Evolutionary conservation across 2,113 vertebrate genomes (phyloP).

Genomic region (Nymphicus hollandicus): DNA sequence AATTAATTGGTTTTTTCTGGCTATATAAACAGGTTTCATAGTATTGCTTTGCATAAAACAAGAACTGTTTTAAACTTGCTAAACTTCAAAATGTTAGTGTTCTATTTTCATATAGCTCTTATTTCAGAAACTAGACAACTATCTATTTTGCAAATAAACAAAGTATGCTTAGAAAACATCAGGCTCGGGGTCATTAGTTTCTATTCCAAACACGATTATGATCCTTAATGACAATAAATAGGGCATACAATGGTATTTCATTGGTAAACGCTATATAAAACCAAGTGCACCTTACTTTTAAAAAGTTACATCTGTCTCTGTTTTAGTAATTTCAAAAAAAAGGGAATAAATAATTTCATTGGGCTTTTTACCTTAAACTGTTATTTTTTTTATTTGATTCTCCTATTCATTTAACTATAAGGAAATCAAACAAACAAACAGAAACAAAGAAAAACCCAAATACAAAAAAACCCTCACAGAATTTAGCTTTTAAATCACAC

Average conservation of each 20-base stretch:
- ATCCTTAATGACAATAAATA: background rate
- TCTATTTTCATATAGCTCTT: background rate
- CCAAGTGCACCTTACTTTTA: background rate
- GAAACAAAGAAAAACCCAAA: background rate
- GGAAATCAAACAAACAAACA: background rate
- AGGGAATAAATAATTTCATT: background rate
- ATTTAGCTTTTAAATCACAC: slow-evolving; percentile 3
- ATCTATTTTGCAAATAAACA: background rate
- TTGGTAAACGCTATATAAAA: background rate
- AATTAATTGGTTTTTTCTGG: background rate
- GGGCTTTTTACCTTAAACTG: background rate
- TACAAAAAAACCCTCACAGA: background rate
- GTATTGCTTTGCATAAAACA: background rate
- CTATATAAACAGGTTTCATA: background rate
- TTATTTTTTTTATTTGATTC: slow-evolving; percentile 47
- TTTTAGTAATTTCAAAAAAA: slow-evolving; percentile 38
- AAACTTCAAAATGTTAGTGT: background rate
- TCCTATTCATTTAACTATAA: slow-evolving; percentile 25
- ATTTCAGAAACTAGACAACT: background rate
- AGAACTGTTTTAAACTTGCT: background rate
- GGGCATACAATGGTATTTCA: background rate
- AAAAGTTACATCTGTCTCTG: background rate
- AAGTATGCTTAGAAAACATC: background rate
- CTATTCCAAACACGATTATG: background rate
- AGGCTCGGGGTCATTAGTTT: background rate